These are phyloP conservation scores for Melinaea marsaeus DNA, from an alignment of 2,888 invertebrate genomes.

Conservation along the genomic window DNA sequence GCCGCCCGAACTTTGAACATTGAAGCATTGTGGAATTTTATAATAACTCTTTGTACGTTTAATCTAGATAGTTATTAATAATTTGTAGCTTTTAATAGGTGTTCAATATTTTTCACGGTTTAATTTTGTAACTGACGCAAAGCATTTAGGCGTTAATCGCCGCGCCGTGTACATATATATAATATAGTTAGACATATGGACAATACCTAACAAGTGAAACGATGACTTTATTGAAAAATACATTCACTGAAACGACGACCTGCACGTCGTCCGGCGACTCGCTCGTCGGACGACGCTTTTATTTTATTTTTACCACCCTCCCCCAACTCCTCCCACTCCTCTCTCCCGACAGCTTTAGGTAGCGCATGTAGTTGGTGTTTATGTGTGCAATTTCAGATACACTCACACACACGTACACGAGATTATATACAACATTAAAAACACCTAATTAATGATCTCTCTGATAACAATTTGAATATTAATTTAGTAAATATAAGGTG, in stretches of 20 bases:
- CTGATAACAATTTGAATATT: too few species aligned
- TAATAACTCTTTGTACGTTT: constrained; percentile 60
- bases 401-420: background rate
- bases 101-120: constrained; percentile 69
- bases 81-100: constrained; percentile 75
- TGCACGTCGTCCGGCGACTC: constrained; percentile 32
- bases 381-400: constrained; percentile 33
- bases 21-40: constrained; percentile 30
- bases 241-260: constrained; percentile 67
- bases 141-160: constrained; percentile 54
- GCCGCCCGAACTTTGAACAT: constrained; percentile 31
- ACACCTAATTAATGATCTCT: too few species aligned
- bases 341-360: constrained; percentile 44
- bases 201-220: constrained; percentile 77
- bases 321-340: constrained; percentile 39
- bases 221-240: constrained; percentile 74
- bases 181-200: constrained; percentile 74
- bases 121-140: constrained; percentile 51
- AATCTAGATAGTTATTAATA: constrained; percentile 70
- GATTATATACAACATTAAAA: too few species aligned
- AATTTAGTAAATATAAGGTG: too few species aligned
- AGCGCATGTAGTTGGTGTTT: constrained; percentile 54
- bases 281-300: constrained; percentile 30
- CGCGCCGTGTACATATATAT: constrained; percentile 63
- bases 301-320: constrained; percentile 55